Conservation (phyloP, 2,113 vertebrate genomes). For the Cyanoliseus patagonus region DNA sequence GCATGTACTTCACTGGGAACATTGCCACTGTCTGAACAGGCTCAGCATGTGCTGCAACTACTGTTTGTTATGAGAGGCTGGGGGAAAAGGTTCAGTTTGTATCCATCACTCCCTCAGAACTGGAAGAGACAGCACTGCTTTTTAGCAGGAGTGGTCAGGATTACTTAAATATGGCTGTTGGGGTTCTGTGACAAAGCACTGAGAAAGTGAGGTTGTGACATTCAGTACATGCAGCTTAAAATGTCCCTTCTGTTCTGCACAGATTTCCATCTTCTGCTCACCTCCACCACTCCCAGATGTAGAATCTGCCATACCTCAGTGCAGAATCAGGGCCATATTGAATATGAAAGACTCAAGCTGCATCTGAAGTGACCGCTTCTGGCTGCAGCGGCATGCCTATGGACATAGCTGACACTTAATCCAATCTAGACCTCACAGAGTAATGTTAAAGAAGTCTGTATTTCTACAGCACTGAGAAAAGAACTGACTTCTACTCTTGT, state of each 20-base stretch:
- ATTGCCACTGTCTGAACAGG: background rate
- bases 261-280: background rate
- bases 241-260: background rate
- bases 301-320: background rate
- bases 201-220: background rate
- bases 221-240: background rate
- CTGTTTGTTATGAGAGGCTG: background rate
- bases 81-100: background rate
- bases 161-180: background rate
- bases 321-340: background rate
- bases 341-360: background rate
- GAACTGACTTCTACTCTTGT: background rate
- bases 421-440: background rate
- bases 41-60: background rate
- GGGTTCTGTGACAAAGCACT: background rate
- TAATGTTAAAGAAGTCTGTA: background rate
- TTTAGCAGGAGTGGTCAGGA: background rate
- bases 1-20: background rate
- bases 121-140: background rate
- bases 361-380: background rate
- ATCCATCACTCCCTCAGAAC: rapidly evolving
- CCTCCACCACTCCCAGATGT: background rate
- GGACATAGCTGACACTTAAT: background rate
- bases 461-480: background rate
- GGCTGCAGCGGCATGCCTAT: background rate